These are phyloP conservation scores for Dicrostonyx torquatus DNA, from an alignment of 2,797 vertebrate species.

Conservation along the genomic window DNA sequence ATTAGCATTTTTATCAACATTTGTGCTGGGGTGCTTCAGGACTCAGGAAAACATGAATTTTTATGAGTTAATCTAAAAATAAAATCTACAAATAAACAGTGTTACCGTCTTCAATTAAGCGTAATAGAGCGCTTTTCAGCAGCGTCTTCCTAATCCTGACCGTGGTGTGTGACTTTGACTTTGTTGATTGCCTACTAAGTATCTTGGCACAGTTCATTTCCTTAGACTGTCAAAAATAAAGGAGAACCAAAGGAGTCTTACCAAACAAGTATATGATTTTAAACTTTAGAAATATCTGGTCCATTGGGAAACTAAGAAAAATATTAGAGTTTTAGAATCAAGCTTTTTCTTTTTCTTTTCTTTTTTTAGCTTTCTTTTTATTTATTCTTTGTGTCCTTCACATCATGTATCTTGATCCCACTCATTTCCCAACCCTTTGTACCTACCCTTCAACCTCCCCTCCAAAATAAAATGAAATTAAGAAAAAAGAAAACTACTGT, in stretches of 20 bases:
- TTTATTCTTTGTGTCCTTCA: background rate
- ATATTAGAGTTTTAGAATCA: background rate
- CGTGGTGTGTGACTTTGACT: background rate
- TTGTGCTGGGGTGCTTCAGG: background rate
- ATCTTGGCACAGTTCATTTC: background rate
- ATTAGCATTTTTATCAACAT: slow-evolving; percentile 22
- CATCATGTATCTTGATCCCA: background rate
- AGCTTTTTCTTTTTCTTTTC: background rate
- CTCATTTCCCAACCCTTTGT: background rate
- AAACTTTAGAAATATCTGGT: background rate
- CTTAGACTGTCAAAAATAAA: slow-evolving; percentile 39
- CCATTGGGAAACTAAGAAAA: slow-evolving; percentile 39
- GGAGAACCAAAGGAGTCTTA: background rate
- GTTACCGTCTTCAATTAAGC: background rate
- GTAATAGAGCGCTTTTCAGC: background rate
- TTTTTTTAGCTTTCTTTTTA: background rate
- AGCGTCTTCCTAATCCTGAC: background rate
- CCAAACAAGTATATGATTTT: background rate
- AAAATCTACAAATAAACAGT: slow-evolving; percentile 24
- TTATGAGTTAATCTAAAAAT: slow-evolving; percentile 6
- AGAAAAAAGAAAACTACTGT: background rate
- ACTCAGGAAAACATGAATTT: background rate
- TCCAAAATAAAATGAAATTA: background rate
- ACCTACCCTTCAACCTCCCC: background rate
- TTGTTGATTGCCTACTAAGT: background rate